phyloP scores from a whole-genome alignment of 2,797 vertebrate species.

The Micropoecilia bifurca region DNA sequence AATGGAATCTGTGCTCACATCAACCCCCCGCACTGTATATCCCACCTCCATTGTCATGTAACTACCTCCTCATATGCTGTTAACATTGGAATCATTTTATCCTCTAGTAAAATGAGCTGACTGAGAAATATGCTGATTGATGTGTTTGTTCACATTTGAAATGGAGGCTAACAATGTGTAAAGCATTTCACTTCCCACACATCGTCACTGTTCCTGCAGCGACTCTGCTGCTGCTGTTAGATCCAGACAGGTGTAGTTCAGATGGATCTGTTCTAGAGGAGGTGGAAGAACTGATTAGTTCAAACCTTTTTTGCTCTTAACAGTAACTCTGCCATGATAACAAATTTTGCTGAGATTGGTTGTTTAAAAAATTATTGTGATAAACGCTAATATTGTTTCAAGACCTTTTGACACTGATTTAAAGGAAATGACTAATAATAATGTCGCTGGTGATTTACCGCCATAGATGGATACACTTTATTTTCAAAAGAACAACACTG shows the following conservation, averaged over 20 bases:
- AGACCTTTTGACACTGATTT: too few species aligned
- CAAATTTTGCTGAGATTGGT: too few species aligned
- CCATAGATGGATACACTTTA: too few species aligned
- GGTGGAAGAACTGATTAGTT: background rate
- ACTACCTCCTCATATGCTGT: conserved; percentile 60
- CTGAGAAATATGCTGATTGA: background rate
- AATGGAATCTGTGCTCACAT: background rate
- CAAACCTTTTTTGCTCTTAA: background rate
- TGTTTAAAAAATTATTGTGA: too few species aligned
- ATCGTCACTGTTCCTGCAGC: conserved; percentile 1
- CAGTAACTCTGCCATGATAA: background rate
- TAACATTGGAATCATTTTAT: conserved; percentile 27
- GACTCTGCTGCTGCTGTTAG: conserved; percentile 15
- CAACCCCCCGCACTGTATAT: conserved; percentile 15
- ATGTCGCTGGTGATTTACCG: too few species aligned
- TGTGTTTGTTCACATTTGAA: background rate
- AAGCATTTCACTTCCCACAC: conserved; percentile 37
- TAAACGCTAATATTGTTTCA: too few species aligned
- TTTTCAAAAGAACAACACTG: too few species aligned
- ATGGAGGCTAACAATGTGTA: conserved; percentile 9
- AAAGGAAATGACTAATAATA: too few species aligned
- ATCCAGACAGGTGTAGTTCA: background rate
- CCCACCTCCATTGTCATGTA: conserved; percentile 49
- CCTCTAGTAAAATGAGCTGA: conserved; percentile 4
- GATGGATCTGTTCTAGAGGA: background rate